Evolutionary conservation across 30 jellyfish, hydroid and myxozoan genomes (phyloP).

Genomic region (Turritopsis dohrnii): DNA sequence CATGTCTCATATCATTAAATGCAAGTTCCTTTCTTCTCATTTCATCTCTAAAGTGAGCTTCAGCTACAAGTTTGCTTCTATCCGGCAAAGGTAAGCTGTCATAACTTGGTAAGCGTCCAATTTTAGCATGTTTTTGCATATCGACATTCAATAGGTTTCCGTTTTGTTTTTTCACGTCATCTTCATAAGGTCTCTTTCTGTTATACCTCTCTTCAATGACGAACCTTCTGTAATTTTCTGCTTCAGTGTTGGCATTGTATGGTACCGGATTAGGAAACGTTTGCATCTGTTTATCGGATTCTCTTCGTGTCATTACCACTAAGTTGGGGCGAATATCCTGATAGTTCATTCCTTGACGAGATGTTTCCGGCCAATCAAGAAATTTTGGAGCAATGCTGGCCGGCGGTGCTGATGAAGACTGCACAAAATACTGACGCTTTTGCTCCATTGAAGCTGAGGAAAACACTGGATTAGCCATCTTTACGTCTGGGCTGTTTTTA

Average conservation of each 20-base stretch:
- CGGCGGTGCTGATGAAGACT: neutral
- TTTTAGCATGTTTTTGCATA: neutral
- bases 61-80: neutral
- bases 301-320: constrained; percentile 3
- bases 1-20: neutral
- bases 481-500: neutral
- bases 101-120: neutral
- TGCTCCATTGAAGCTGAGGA: neutral
- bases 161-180: neutral
- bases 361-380: neutral
- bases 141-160: neutral
- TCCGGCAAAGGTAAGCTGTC: neutral
- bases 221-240: constrained; percentile 7
- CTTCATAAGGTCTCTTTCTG: constrained; percentile 18
- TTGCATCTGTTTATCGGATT: constrained; percentile 4
- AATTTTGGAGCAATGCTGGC: neutral
- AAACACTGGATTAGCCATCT: neutral
- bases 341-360: neutral
- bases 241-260: neutral
- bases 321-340: constrained; percentile 4
- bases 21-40: neutral
- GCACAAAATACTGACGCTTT: neutral
- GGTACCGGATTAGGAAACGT: neutral
- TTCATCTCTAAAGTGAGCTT: neutral
- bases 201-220: constrained; percentile 11